phyloP scores from a whole-genome alignment of 2,797 vertebrate species.

The Mallotus villosus region DNA sequence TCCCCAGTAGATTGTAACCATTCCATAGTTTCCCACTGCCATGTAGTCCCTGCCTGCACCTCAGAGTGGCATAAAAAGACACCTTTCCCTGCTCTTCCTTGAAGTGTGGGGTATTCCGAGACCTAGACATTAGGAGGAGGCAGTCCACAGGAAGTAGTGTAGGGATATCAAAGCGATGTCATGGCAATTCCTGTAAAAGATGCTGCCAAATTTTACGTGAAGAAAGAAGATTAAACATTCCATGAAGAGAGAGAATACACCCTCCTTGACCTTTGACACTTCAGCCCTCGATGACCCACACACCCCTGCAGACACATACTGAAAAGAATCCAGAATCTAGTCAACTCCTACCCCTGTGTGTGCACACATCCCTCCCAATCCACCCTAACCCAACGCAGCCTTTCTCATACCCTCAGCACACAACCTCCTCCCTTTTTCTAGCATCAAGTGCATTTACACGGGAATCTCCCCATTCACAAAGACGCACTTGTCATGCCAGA shows the following conservation, averaged over 20 bases:
- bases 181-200: not conserved
- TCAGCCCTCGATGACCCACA: slow-evolving; percentile 1
- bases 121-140: not conserved
- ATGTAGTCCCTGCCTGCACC: slow-evolving; percentile 5
- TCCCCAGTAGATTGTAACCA: slow-evolving; percentile 37
- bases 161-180: no score
- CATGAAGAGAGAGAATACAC: slow-evolving; percentile 35
- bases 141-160: not conserved
- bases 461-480: slow-evolving; percentile 30
- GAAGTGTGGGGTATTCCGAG: no score
- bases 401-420: slow-evolving; percentile 21
- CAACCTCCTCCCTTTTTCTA: slow-evolving; percentile 17
- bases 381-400: slow-evolving; percentile 26
- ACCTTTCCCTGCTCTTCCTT: no score
- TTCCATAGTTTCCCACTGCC: slow-evolving; percentile 30
- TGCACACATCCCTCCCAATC: slow-evolving; percentile 16
- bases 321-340: slow-evolving; percentile 33
- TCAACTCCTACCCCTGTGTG: slow-evolving; percentile 1
- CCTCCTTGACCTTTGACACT: slow-evolving; percentile 13
- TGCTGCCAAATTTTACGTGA: slow-evolving; percentile 6
- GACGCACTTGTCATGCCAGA: slow-evolving; percentile 51
- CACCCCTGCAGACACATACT: slow-evolving; percentile 33
- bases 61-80: no score
- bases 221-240: slow-evolving; percentile 52
- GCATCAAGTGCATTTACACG: slow-evolving; percentile 14